Base-by-base conservation (phyloP, 2,113 vertebrate genomes). In the Plestiodon gilberti region DNA sequence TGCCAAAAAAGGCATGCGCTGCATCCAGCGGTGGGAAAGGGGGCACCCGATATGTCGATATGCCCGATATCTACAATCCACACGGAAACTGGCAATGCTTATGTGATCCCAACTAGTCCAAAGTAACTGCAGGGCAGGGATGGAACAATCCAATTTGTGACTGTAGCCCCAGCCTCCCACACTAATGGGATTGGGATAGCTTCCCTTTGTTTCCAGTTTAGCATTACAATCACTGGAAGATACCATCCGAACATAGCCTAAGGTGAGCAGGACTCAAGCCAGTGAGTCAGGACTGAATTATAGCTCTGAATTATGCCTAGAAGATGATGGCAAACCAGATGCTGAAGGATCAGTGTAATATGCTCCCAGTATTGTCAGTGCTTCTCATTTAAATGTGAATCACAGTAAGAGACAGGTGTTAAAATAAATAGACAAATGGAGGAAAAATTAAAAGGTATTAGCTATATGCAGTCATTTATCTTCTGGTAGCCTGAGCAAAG, bases 401-500 rank as follows among this genome's bases (percentile, higher is more conserved):
- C n/a, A 59, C 57, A 92, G 82, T 91, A 83, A 87, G 73, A 89
- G 89, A 89, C 83, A 93, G 88, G 89, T 77, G 78, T 82, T 90
- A 92, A 90, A 94, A 85, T 88, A 92, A 93, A 90, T 81, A 90
- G 70, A 90, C 22, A 65, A 91, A 84, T 69, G 79, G 61, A 71
- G 33, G 70, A 84, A 87, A 91, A 85, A 85, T 88, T 83, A 87
- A 93, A 88, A 83, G 22, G 59, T 67, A 80, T 90, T 83, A 84
- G 64, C 87, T 83, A 82, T 88, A 10, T 71, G 71, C 52, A 88
- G 87, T 52, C 90, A 91, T 95, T 94, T 94, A 92, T 95, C 94
- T 96, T 95, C 77, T 28, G 76, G 84, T 59, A 91, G 85, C 81
- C 30, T 0, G 65, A 94, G 89, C 91, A 91, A 94, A 95, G 90